These are phyloP conservation scores for Ahaetulla prasina DNA, from an alignment of 2,113 vertebrate genomes.

Conservation along the genomic window DNA sequence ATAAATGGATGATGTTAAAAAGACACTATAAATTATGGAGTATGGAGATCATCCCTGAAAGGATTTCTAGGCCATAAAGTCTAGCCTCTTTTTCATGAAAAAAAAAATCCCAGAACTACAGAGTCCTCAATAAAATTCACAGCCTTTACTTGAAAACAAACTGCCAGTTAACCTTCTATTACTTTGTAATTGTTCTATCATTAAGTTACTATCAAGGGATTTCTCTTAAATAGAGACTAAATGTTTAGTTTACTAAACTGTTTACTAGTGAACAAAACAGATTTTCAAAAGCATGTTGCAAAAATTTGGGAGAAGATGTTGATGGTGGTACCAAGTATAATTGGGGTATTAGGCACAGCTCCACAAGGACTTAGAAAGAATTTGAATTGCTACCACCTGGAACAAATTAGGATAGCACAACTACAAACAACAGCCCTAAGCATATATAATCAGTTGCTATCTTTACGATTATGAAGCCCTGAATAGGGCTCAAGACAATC, in stretches of 20 bases:
- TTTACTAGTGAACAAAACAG: not conserved
- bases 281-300: not conserved
- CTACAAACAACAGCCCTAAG: not conserved
- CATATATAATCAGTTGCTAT: not conserved
- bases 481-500: not conserved
- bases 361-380: not conserved
- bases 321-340: not conserved
- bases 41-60: not conserved
- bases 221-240: not conserved
- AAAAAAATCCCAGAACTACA: not conserved
- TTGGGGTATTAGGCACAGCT: not conserved
- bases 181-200: not conserved
- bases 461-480: not conserved
- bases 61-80: not conserved
- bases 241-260: not conserved
- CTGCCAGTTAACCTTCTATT: not conserved
- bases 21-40: not conserved
- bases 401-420: not conserved
- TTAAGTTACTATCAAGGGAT: not conserved
- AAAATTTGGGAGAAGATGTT: not conserved
- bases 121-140: not conserved
- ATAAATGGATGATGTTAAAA: not conserved
- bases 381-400: not conserved
- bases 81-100: not conserved
- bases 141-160: not conserved